Evolutionary conservation across 2,888 invertebrate genomes (phyloP).

Genomic region (Polietes domitor): DNA sequence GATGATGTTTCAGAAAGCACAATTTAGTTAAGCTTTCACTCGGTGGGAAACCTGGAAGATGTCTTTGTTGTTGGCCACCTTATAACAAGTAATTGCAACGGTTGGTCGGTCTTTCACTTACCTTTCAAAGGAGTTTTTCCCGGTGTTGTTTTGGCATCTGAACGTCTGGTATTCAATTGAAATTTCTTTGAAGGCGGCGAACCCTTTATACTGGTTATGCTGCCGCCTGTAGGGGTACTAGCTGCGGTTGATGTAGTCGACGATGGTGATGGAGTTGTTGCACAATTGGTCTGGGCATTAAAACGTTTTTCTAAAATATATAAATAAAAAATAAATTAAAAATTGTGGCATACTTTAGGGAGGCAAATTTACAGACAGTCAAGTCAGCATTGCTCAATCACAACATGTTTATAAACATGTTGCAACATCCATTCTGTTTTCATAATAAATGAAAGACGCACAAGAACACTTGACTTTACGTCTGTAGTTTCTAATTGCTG

Average conservation of each 20-base stretch:
- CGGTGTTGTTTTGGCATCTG: conserved; percentile 52
- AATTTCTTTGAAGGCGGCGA: conserved; percentile 73
- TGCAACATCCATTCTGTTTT: background rate
- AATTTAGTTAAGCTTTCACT: conserved; percentile 41
- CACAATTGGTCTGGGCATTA: conserved; percentile 60
- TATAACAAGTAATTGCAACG: background rate
- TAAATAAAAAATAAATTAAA: background rate
- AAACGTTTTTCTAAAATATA: conserved; percentile 68
- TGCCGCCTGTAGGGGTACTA: conserved; percentile 68
- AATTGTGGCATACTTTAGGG: conserved; percentile 36
- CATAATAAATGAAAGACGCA: background rate
- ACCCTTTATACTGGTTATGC: conserved; percentile 70
- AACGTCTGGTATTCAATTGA: conserved; percentile 57
- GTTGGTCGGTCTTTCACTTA: conserved; percentile 35
- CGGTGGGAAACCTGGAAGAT: background rate
- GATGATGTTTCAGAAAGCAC: background rate
- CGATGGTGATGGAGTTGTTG: conserved; percentile 54
- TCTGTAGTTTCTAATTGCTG: conserved; percentile 26
- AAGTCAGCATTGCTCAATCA: background rate
- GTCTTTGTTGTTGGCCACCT: background rate
- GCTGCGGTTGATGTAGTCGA: conserved; percentile 64
- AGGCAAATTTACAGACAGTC: background rate
- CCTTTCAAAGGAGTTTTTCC: conserved; percentile 66
- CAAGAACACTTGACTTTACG: conserved; percentile 44
- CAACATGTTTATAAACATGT: conserved; percentile 51